Conservation (phyloP, 2,888 invertebrate genomes). For the Ormia ochracea region DNA sequence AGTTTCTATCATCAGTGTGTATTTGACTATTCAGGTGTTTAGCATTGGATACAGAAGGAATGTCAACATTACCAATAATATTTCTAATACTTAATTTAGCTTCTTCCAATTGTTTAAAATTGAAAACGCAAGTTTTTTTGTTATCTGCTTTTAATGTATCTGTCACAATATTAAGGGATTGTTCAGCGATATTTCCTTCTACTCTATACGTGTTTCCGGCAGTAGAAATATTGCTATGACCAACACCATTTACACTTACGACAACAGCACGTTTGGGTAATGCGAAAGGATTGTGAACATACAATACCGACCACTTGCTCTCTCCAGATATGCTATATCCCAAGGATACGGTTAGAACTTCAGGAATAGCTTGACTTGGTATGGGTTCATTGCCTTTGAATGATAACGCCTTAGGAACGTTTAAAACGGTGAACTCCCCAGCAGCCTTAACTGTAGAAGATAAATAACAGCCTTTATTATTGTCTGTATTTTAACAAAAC, state of each 20-base stretch:
- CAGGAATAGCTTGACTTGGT: constrained; percentile 81
- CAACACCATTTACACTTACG: constrained; percentile 83
- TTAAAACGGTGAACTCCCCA: constrained; percentile 82
- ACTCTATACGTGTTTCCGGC: constrained; percentile 70
- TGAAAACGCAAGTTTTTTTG: constrained; percentile 81
- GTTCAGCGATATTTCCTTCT: constrained; percentile 67
- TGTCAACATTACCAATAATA: constrained; percentile 68
- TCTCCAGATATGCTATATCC: constrained; percentile 86
- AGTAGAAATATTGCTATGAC: constrained; percentile 72
- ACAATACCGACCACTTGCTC: constrained; percentile 84
- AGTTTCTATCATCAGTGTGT: constrained; percentile 73
- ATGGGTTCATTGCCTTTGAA: constrained; percentile 83
- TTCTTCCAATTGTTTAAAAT: constrained; percentile 81
- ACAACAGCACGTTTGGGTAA: constrained; percentile 85
- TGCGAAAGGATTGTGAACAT: constrained; percentile 83
- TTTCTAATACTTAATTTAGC: constrained; percentile 78
- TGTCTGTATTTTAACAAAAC: too few species aligned
- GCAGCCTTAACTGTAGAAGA: constrained; percentile 70
- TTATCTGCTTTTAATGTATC: constrained; percentile 80
- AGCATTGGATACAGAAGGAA: constrained; percentile 66
- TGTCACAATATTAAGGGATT: constrained; percentile 79
- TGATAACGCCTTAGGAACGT: constrained; percentile 82
- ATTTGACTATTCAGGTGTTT: constrained; percentile 71
- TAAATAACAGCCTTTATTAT: constrained; percentile 2
- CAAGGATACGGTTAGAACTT: constrained; percentile 84